Evolutionary conservation across 2,797 vertebrate genomes (phyloP).

Genomic region (Hydrolagus colliei): DNA sequence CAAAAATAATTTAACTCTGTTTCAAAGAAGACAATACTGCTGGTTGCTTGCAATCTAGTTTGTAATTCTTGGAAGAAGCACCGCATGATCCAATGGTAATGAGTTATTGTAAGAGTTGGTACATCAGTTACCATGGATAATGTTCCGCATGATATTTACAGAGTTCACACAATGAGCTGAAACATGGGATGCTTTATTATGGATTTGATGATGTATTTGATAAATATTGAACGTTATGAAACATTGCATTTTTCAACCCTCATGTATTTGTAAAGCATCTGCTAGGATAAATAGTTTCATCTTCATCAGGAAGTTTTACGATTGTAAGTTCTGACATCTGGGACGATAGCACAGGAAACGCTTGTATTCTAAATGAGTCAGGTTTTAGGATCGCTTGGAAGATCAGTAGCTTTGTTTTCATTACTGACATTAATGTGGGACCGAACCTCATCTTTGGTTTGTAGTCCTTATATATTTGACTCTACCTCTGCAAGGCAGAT

Average conservation of each 20-base stretch:
- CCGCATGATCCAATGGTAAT: neutral
- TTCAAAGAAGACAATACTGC: conserved; percentile 16
- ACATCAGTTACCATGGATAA: neutral
- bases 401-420: conserved; percentile 15
- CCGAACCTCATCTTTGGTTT: neutral
- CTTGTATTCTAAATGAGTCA: conserved; percentile 4
- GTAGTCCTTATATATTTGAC: neutral
- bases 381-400: neutral
- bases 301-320: neutral
- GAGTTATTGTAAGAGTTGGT: neutral
- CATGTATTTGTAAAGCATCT: neutral
- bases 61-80: neutral
- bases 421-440: neutral
- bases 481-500: neutral
- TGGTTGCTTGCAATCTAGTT: neutral
- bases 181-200: no score
- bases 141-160: neutral
- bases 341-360: neutral
- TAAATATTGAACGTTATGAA: no score
- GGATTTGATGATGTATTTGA: no score
- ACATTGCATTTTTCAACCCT: no score
- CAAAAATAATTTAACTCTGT: conserved; percentile 25
- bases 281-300: neutral
- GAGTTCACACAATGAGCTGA: neutral
- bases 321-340: neutral